A percentile compares a stretch with the other conserved stretches of the same genome.
These are phyloP conservation scores for Psylliodes chrysocephalus DNA, from an alignment of 2,888 invertebrate genomes.

Conservation along the genomic window DNA sequence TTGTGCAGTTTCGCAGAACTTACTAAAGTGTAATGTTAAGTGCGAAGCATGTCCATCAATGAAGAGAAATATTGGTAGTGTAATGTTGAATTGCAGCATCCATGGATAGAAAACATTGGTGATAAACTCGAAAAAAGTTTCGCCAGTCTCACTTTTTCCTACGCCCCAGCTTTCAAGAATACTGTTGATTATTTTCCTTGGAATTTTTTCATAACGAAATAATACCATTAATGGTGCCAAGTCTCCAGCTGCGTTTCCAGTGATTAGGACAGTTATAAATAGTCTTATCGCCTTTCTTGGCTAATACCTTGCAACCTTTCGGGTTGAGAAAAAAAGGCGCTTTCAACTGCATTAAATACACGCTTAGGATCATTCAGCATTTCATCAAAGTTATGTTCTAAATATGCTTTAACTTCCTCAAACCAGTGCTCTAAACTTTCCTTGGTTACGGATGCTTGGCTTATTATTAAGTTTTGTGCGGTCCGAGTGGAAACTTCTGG, in stretches of 20 bases:
- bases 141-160: constrained; percentile 57
- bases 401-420: too few relatives aligned
- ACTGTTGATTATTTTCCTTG: constrained; percentile 41
- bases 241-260: constrained; percentile 33
- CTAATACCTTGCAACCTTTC: constrained; percentile 25
- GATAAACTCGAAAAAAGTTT: too few relatives aligned
- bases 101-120: constrained; percentile 56
- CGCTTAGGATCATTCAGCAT: too few relatives aligned
- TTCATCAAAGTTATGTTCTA: too few relatives aligned
- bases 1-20: constrained; percentile 16
- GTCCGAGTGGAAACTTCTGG: not conserved
- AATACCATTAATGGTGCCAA: constrained; percentile 19
- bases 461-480: too few relatives aligned
- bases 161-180: constrained; percentile 57
- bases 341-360: constrained; percentile 35
- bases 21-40: constrained; percentile 15
- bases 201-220: constrained; percentile 44
- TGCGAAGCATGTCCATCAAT: constrained; percentile 24
- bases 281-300: constrained; percentile 27
- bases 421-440: too few relatives aligned
- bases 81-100: constrained; percentile 19
- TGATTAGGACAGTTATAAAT: constrained; percentile 30
- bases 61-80: constrained; percentile 25
- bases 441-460: too few relatives aligned
- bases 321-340: constrained; percentile 33